A percentile compares a stretch with the other conserved stretches of the same genome.
phyloP scores from a whole-genome alignment of 2,888 invertebrate genomes.

The Tyria jacobaeae region DNA sequence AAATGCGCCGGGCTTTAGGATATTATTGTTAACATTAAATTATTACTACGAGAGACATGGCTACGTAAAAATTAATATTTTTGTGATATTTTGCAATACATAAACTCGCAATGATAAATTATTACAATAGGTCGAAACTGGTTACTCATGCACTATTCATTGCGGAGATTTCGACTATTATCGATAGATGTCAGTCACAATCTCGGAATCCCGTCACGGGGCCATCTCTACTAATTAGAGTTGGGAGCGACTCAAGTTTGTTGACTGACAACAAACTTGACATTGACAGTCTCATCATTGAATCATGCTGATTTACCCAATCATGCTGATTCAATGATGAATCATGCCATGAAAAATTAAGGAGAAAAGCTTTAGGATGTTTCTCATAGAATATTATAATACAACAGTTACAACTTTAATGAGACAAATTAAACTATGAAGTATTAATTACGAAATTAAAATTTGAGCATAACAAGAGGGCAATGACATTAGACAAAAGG shows the following conservation, averaged over 20 bases:
- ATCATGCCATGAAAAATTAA: conserved; percentile 21
- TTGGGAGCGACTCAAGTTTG: too few relatives aligned
- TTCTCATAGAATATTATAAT: conserved; percentile 8
- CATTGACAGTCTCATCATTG: too few relatives aligned
- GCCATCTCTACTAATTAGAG: background rate
- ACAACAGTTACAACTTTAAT: conserved; percentile 14
- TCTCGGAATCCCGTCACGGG: conserved; percentile 7
- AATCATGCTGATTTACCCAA: too few relatives aligned
- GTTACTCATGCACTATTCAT: background rate
- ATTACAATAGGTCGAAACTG: too few relatives aligned
- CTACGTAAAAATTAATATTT: too few relatives aligned
- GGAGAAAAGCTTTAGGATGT: conserved; percentile 14
- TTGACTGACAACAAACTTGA: too few relatives aligned
- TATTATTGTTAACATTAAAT: too few relatives aligned
- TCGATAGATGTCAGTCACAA: background rate
- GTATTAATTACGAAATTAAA: conserved; percentile 11
- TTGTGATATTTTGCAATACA: too few relatives aligned
- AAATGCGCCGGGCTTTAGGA: too few relatives aligned
- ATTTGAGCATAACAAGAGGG: background rate
- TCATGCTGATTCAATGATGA: too few relatives aligned
- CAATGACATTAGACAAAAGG: conserved; percentile 2
- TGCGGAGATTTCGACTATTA: background rate
- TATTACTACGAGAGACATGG: too few relatives aligned
- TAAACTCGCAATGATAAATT: too few relatives aligned
- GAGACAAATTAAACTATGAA: conserved; percentile 15